Base-by-base conservation (phyloP, 2,797 vertebrate genomes). In the Esox masquinongy region DNA sequence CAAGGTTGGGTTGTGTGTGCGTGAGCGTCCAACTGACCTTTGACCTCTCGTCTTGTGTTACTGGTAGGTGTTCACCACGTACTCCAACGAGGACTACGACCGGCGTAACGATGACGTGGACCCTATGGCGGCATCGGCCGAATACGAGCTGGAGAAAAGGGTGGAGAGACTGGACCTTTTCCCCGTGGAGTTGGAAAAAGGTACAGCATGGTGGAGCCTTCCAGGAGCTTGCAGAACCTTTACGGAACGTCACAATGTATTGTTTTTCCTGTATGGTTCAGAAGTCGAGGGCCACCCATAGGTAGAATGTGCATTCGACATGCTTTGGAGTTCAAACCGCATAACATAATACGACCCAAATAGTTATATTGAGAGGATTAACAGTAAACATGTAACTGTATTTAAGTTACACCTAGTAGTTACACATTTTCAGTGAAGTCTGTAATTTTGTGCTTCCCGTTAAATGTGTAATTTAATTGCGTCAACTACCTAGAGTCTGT, bases 71-170 rank as follows among this genome's bases (percentile, higher is more conserved):
- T 99, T 98, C 90, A 97, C 96, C 81, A 99, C 98, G 64, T 99
- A 98, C 86, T 98, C 95, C 59, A 99, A 99, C 0, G 96, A 99
- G 78, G 98, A 99, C 77, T 99, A 99, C 0, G 97, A 98, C 77
- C 94, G 98, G 0, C 96, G 97, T 5, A 99, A 99, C 0, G 97
- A 98, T 68, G 98, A 99, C 0, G 97, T 99, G 0, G 98, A 99
- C 76, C 98, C 98, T 74, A 98, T 99, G 98, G 98, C 97, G 0
- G 98, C 97, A 12, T 99, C 98, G 0, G 98, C 98, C 0, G 98
- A 99, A 87, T 99, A 99, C 0, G 98, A 99, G 90, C 93, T 99
- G 89, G 97, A 99, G 92, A 99, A 99, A 89, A 88, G 97, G 51
- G 98, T 99, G 51, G 98, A 99, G 90, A 93, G 97, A 83, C 90